Base-by-base conservation (phyloP, 2,113 vertebrate genomes). In the Callaeas wilsoni region DNA sequence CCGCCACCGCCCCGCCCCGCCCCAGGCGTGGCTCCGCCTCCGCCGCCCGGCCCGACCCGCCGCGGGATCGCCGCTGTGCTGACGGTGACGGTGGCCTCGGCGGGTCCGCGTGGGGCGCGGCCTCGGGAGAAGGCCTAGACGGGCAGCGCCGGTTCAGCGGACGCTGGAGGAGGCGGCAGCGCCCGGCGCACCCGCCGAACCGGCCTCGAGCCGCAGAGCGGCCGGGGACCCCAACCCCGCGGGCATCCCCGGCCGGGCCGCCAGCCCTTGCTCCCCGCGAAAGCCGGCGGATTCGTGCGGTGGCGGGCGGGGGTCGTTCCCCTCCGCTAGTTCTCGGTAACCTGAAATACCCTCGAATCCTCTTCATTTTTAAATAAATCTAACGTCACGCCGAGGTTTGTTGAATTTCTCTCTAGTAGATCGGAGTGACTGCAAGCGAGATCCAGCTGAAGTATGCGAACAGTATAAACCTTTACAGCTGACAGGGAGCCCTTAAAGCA, bases 311-410 rank as follows among this genome's bases (percentile, higher is more conserved):
- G 4, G 19, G 3, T 25, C 21, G 1, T 12, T 32, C 20, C 8
- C 10, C 12, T 9, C 14, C 3, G 0, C 29, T 14, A 5, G 4
- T 8, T 41, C 30, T n/a, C 59, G 2, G 59, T 37, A 29, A 22
- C 39, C 29, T 46, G 46, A 74, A 70, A 39, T 3, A 39, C 8
- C 3, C 50, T 41, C 5, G 37, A 19, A 39, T 20, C 50, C 41
- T 12, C 22, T 18, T 44, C 3, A 3, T 19, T 32, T 85, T 27
- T 46, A 0, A 15, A 16, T 16, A 29, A 8, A 7, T 29, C 17
- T 17, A 0, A 27, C 5, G 17, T 27, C 39, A 26, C 15, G 7
- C 32, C 27, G 7, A 8, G 47, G 22, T n/a, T 41, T 22, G n/a
- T 53, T 44, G 29, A 3, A 7, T 84, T 56, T 47, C 37, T 30